A percentile compares a stretch with the other conserved stretches of the same genome.
Evolutionary conservation across 2,888 invertebrate species (phyloP).

Genomic region (Aphodius sticticus): DNA sequence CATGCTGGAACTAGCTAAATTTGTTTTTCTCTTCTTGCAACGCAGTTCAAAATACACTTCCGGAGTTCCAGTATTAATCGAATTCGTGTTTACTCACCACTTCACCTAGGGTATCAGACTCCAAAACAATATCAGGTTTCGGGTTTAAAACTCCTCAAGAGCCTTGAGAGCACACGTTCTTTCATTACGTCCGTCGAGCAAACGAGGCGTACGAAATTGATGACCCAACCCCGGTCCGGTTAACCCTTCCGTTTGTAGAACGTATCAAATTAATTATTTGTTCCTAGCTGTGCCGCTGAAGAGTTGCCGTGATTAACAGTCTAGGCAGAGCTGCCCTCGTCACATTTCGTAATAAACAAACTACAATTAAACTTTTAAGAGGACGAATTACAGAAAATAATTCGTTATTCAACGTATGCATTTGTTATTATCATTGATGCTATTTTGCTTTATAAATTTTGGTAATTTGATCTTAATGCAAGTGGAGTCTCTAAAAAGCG

Average conservation of each 20-base stretch:
- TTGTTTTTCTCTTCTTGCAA: background rate
- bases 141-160: background rate
- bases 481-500: no score
- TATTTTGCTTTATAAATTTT: no score
- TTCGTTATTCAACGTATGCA: no score
- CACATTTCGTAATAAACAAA: background rate
- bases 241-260: background rate
- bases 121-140: background rate
- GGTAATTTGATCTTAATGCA: no score
- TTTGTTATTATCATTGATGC: no score
- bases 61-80: background rate
- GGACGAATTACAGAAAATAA: background rate
- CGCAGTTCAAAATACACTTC: background rate
- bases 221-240: background rate
- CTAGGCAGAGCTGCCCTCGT: background rate
- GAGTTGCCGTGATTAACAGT: background rate
- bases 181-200: background rate
- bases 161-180: background rate
- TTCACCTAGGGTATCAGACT: background rate
- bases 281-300: background rate
- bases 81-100: background rate
- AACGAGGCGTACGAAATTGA: conserved; percentile 4
- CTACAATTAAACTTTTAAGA: background rate
- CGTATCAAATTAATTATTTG: background rate
- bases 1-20: background rate